Percentiles rank a stretch among this genome's conserved stretches.
Evolutionary conservation across 2,888 invertebrate genomes (phyloP).

Genomic region (Melanostoma scalare): DNA sequence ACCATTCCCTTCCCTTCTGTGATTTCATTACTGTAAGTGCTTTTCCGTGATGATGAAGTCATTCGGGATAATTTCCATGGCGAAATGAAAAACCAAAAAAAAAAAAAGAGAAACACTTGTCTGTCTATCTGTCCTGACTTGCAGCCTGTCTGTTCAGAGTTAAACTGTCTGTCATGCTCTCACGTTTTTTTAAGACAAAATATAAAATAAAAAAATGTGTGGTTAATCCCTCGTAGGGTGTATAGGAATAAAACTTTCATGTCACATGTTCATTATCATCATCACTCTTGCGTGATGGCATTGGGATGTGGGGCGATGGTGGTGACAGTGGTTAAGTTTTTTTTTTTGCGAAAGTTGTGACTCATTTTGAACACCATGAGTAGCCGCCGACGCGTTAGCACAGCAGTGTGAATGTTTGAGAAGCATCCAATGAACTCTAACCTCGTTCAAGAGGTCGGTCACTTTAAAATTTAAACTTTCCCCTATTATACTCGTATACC

Average conservation of each 20-base stretch:
- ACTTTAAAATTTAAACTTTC: not conserved
- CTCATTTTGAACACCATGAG: conserved; percentile 12
- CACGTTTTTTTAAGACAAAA: conserved; percentile 11
- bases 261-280: conserved; percentile 67
- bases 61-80: conserved; percentile 29
- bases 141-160: conserved; percentile 11
- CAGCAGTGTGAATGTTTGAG: not conserved
- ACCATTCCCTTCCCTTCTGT: not conserved
- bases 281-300: conserved; percentile 60
- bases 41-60: conserved; percentile 19
- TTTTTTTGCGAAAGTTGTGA: conserved; percentile 20
- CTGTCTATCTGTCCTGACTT: conserved; percentile 34
- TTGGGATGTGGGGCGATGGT: conserved; percentile 14
- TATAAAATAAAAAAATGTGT: not conserved
- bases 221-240: not conserved
- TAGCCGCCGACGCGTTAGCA: not conserved
- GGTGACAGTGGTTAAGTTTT: conserved; percentile 13
- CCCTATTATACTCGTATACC: not conserved
- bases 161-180: conserved; percentile 26
- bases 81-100: conserved; percentile 16
- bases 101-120: conserved; percentile 19
- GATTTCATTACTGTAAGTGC: conserved; percentile 30
- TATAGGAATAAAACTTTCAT: conserved; percentile 57
- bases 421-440: conserved; percentile 27
- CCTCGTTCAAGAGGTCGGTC: not conserved